Base-by-base conservation (phyloP, 2,113 vertebrate species). In the Lates calcarifer region DNA sequence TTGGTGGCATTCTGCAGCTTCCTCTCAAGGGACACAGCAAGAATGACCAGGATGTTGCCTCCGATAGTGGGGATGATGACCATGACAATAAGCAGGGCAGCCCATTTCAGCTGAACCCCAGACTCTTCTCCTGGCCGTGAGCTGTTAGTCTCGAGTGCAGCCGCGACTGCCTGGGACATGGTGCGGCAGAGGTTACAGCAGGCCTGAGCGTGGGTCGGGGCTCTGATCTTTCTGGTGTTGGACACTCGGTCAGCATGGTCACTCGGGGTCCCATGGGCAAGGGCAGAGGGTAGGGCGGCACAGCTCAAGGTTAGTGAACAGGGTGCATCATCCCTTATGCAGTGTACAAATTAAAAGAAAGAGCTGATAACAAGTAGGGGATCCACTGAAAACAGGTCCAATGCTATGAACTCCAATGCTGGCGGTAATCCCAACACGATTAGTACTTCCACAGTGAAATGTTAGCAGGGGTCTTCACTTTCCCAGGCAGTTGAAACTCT, bases 1-100 rank as follows among this genome's bases (percentile, higher is more conserved):
- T 99, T 99, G 62, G 97, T 99, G 76, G 97, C 98, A 11, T 98
- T 98, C 71, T 99, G 98, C 74, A 99, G 93, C 92, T 98, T 99
- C 39, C 96, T 98, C 93, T 99, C 98, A 83, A 98, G 92, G 3
- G 97, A 97, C 41, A 99, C 97, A 0, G 98, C 98, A 75, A 99
- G 90, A 87, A 99, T 99, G 74, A 99, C 98, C 12, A 99, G 96
- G 79, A 98, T 97, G 82, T 99, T 99, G 12, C 98, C 98, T 29
- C 97, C 98, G 0, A 99, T 96, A 15, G 98, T 99, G 74, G 98
- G 98, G 72, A 98, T 95, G 90, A 99, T 99, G 84, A 99, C 95
- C 91, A 96, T 85, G 47, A 98, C 81, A 14, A 97, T 96, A 86
- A 98, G 95, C 75, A 99, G 69, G 9, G 97, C 96, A 17, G 96